A percentile compares a stretch with the other conserved stretches of the same genome.
Conservation (phyloP, 2,113 vertebrate genomes). For the Oostethus manadensis region DNA sequence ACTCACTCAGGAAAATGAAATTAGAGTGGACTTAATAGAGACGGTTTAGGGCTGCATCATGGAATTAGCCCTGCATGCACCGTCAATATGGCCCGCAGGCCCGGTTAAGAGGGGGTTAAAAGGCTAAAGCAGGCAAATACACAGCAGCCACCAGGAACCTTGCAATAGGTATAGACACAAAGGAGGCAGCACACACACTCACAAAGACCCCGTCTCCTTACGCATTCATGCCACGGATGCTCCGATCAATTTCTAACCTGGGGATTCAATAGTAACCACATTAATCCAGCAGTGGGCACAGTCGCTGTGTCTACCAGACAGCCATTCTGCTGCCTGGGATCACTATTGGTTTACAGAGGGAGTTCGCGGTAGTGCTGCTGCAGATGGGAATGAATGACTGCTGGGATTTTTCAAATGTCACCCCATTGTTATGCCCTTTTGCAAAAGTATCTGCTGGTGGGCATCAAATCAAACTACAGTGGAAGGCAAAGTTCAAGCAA, state of each 20-base stretch:
- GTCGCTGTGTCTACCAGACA: conserved; percentile 53
- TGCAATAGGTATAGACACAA: background rate
- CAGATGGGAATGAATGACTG: conserved; percentile 40
- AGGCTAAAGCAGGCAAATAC: background rate
- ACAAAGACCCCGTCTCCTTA: conserved; percentile 25
- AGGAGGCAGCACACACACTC: background rate
- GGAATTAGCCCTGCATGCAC: conserved; percentile 25
- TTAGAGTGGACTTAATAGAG: conserved; percentile 60
- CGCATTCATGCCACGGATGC: conserved; percentile 52
- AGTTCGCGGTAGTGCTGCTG: conserved; percentile 1
- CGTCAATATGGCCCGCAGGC: conserved; percentile 28
- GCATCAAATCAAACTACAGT: conserved; percentile 41
- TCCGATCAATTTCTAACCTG: conserved; percentile 54
- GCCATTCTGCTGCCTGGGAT: conserved; percentile 49
- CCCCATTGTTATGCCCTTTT: conserved; percentile 44
- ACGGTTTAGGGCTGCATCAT: conserved; percentile 38
- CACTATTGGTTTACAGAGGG: conserved; percentile 46
- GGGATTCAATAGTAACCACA: conserved; percentile 67
- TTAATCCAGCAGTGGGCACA: conserved; percentile 66
- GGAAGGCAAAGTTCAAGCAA: conserved; percentile 30
- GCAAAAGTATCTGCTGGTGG: conserved; percentile 26
- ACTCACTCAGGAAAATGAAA: conserved; percentile 59
- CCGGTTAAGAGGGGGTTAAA: conserved; percentile 28
- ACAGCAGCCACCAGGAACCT: background rate
- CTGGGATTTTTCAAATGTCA: conserved; percentile 49